Evolutionary conservation across 2,113 vertebrate species (phyloP).

Genomic region (Xiphophorus couchianus): DNA sequence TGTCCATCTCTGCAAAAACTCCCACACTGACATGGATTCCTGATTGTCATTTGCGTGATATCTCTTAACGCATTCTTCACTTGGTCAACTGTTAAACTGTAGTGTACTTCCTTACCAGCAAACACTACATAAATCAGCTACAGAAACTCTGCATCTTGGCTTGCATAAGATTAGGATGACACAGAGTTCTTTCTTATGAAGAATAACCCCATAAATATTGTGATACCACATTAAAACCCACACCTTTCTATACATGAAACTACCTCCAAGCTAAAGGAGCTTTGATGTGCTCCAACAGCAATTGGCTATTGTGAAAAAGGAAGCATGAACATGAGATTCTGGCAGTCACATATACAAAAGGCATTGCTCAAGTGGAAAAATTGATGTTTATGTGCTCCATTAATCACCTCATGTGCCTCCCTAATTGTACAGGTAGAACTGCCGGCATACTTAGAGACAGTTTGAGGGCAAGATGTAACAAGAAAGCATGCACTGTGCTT

Average conservation of each 20-base stretch:
- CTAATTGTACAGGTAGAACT: conserved; percentile 64
- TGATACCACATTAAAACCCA: conserved; percentile 1
- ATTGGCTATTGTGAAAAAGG: conserved; percentile 21
- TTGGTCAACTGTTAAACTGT: conserved; percentile 20
- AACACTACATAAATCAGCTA: not conserved
- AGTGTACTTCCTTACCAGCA: conserved; percentile 26
- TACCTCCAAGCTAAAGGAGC: conserved; percentile 1
- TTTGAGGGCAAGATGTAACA: conserved; percentile 71
- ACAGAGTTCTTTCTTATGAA: not conserved
- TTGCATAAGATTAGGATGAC: not conserved
- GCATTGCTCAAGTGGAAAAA: conserved; percentile 60
- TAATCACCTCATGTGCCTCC: conserved; percentile 58
- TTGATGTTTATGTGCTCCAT: conserved; percentile 56
- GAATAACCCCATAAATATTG: not conserved
- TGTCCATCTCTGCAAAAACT: conserved; percentile 30
- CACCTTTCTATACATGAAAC: not conserved
- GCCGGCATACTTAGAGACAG: conserved; percentile 38
- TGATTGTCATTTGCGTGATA: conserved; percentile 35
- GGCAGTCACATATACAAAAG: conserved; percentile 27
- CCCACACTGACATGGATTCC: conserved; percentile 45
- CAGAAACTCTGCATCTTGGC: not conserved
- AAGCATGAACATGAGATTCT: conserved; percentile 42
- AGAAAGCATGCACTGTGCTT: conserved; percentile 48
- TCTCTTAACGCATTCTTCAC: conserved; percentile 50
- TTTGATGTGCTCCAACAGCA: conserved; percentile 1